A percentile compares a stretch with the other conserved stretches of the same genome.
Conservation (phyloP, 2,888 invertebrate species). For the Microplitis manilae region DNA sequence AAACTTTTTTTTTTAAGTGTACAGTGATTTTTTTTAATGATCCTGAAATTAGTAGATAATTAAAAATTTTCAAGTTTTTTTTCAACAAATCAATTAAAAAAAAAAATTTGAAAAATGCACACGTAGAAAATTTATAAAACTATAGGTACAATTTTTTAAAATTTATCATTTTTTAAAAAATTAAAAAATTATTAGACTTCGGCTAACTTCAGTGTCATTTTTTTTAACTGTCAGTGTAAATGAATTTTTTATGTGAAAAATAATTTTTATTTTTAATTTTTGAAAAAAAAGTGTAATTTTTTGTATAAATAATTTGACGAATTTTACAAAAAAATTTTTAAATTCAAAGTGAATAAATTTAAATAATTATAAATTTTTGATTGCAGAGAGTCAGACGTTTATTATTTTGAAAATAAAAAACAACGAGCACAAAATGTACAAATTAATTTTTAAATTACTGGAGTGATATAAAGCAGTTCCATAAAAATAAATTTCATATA, state of each 20-base stretch:
- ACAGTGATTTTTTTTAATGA: background rate
- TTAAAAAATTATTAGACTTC: too few relatives aligned
- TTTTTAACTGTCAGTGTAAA: background rate
- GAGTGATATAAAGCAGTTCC: constrained; percentile 42
- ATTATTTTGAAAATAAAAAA: constrained; percentile 14
- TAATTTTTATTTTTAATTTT: background rate
- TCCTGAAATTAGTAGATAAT: too few relatives aligned
- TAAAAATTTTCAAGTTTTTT: too few relatives aligned
- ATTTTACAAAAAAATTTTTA: background rate
- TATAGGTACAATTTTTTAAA: too few relatives aligned
- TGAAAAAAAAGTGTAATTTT: background rate
- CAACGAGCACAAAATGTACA: constrained; percentile 53
- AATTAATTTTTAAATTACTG: constrained; percentile 41
- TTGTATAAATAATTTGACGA: background rate
- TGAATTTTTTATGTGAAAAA: background rate
- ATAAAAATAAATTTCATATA: background rate
- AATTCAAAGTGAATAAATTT: background rate
- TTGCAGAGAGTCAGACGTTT: background rate
- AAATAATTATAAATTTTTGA: background rate
- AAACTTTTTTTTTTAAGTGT: background rate
- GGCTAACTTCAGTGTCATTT: too few relatives aligned
- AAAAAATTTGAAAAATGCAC: too few relatives aligned
- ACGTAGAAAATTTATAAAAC: too few relatives aligned
- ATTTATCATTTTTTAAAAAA: too few relatives aligned
- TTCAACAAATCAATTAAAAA: too few relatives aligned